A percentile compares a stretch with the other conserved stretches of the same genome.
Evolutionary conservation across 2,113 vertebrate species (phyloP).

Genomic region (Dicrurus megarhynchus): DNA sequence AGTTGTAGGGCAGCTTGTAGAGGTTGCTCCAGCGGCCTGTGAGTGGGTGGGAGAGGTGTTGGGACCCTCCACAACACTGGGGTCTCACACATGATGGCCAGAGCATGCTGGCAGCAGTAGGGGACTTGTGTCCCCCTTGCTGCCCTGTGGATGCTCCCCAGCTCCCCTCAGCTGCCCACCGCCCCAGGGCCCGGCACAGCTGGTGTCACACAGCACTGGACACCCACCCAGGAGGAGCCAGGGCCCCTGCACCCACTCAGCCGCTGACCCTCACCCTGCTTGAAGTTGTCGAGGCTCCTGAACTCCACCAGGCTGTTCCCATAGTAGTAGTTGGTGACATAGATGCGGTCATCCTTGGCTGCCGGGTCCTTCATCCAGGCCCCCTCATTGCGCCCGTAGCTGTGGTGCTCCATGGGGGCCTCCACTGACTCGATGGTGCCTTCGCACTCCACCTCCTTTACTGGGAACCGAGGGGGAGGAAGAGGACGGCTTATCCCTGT

Average conservation of each 20-base stretch:
- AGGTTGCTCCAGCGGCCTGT: constrained; percentile 96
- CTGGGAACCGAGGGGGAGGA: constrained; percentile 53
- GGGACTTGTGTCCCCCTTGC: neutral
- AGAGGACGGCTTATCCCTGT: neutral
- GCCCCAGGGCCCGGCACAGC: neutral
- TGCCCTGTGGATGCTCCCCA: neutral
- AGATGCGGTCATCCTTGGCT: constrained; percentile 90
- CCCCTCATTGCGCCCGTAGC: constrained; percentile 93
- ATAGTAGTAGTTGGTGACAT: constrained; percentile 96
- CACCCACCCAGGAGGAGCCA: neutral
- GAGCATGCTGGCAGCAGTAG: fast-evolving
- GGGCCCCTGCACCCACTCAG: neutral
- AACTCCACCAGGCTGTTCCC: constrained; percentile 97
- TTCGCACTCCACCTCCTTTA: constrained; percentile 84
- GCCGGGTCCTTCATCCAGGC: constrained; percentile 98
- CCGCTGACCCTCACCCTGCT: constrained; percentile 80
- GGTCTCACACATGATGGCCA: fast-evolving
- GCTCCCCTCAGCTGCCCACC: neutral
- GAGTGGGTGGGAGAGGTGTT: fast-evolving
- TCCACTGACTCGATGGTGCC: constrained; percentile 89
- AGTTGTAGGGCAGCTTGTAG: constrained; percentile 97
- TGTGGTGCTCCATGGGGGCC: constrained; percentile 86
- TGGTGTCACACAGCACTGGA: fast-evolving
- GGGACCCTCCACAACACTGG: neutral
- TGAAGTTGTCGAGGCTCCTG: constrained; percentile 94